Base-by-base conservation (phyloP, 2,888 invertebrate genomes). In the Hesperia comma region DNA sequence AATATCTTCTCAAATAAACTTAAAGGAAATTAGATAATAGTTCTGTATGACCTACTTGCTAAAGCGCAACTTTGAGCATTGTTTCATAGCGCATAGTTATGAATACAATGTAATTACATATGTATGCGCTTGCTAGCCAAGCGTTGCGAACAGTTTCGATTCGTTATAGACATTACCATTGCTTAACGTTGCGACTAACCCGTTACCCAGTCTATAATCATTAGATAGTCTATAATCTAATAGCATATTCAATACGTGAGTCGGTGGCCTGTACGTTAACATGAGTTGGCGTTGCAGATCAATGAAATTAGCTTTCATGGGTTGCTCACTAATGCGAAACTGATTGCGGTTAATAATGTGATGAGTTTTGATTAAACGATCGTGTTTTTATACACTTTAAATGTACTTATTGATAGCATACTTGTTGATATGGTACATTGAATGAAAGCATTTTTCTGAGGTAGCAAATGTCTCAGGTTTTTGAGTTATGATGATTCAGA, bases 131-230 rank as follows among this genome's bases (percentile, higher is more conserved):
- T 37, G 37, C 37, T 12, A 37, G 74, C 80, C 76, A 76, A 83
- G 80, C 82, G 84, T 81, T 78, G 77, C 81, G 74, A 77, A 75
- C 79, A 75, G 81, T 79, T 83, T 77, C 78, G 73, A 73, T 77
- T 77, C 78, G 73, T 74, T 77, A 8, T 37, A 37, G 12, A 76
- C 74, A 69, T 76, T 79, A 79, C 79, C 75, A 82, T 87, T 88
- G 79, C 85, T 69, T 77, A 84, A 85, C 75, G 70, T 51, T 51
- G 51, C 21, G 51, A 51, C 51, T 51, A 21, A 51, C 12, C 51
- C 51, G 51, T 51, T 51, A 21, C 21, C 19, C 12, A 21, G 51
- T 51, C 51, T 21, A 17, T 37, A 37, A 37, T 37, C 37, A 37
- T 17, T 46, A 46, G 43, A 46, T 46, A 46, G 15, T 46, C 7